A percentile compares a stretch with the other conserved stretches of the same genome.
These are phyloP conservation scores for Caenorhabditis doughertyi DNA, from an alignment of 2,888 invertebrate species.

Conservation along the genomic window DNA sequence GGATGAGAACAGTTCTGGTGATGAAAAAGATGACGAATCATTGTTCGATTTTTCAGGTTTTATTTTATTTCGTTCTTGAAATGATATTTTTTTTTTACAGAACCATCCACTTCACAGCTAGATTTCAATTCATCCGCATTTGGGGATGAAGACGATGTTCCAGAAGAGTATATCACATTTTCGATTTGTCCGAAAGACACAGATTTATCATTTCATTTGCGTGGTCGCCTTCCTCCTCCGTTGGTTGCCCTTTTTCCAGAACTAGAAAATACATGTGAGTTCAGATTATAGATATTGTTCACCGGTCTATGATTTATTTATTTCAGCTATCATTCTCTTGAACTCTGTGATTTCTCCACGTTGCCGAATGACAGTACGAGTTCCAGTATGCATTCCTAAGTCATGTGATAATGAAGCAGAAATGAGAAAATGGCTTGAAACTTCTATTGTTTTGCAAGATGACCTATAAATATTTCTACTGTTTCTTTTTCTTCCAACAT, in stretches of 20 bases:
- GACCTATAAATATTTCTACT: background rate
- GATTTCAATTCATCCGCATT: conserved; percentile 30
- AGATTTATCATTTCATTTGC: conserved; percentile 32
- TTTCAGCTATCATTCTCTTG: conserved; percentile 53
- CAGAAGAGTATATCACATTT: conserved; percentile 40
- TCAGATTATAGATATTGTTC: background rate
- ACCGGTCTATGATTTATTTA: background rate
- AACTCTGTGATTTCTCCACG: background rate
- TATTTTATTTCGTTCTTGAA: background rate
- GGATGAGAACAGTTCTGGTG: background rate
- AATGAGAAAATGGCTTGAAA: conserved; percentile 39
- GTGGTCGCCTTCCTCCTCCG: conserved; percentile 38
- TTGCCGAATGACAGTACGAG: conserved; percentile 41
- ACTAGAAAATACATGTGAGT: conserved; percentile 55
- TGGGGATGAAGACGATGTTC: conserved; percentile 23
- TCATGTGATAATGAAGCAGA: conserved; percentile 23
- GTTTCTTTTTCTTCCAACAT: background rate
- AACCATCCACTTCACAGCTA: conserved; percentile 21
- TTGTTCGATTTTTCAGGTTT: conserved; percentile 12
- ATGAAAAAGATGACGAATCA: background rate
- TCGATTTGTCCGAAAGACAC: conserved; percentile 26
- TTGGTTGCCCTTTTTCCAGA: conserved; percentile 46
- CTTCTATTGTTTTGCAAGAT: conserved; percentile 16
- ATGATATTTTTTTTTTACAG: conserved; percentile 1
- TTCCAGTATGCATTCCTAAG: conserved; percentile 47